These are phyloP conservation scores for Rhabdophis nuchalis DNA, from an alignment of 2,797 vertebrate species.

Conservation along the genomic window DNA sequence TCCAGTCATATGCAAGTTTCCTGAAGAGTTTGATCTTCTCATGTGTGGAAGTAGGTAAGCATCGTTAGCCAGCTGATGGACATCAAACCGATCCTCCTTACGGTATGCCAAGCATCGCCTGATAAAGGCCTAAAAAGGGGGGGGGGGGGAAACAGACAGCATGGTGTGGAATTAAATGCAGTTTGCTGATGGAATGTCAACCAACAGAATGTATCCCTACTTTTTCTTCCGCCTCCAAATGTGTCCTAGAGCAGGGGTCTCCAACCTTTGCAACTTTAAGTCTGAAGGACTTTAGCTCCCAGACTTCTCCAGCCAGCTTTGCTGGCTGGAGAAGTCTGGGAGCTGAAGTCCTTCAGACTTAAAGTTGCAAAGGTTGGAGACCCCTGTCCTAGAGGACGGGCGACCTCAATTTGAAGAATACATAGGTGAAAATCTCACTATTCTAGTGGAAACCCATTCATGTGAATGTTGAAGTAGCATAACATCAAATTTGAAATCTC, in stretches of 20 bases:
- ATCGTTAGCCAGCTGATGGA: conserved; percentile 94
- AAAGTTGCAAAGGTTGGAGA: too few species aligned
- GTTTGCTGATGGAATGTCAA: not conserved
- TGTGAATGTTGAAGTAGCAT: not conserved
- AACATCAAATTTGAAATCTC: not conserved
- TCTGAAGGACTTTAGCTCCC: too few species aligned
- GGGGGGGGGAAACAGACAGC: not conserved
- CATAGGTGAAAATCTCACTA: not conserved
- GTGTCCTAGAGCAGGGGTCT: not conserved
- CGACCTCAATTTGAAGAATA: not conserved
- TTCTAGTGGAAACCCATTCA: not conserved
- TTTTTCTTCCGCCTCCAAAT: not conserved
- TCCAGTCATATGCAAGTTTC: conserved; percentile 89
- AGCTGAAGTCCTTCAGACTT: too few species aligned
- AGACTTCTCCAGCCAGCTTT: too few species aligned
- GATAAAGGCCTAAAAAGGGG: conserved; percentile 85
- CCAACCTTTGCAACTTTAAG: too few species aligned
- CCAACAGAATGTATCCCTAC: not conserved
- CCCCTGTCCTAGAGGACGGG: not conserved
- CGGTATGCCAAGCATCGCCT: conserved; percentile 96
- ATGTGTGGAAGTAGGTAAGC: conserved; percentile 97
- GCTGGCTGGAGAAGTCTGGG: too few species aligned
- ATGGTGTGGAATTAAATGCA: not conserved
- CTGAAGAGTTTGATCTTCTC: conserved; percentile 98
- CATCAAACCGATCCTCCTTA: conserved; percentile 95